Percentiles rank a stretch among this genome's conserved stretches.
Evolutionary conservation across 2,797 vertebrate species (phyloP).

Genomic region (Ambastaia sidthimunki): DNA sequence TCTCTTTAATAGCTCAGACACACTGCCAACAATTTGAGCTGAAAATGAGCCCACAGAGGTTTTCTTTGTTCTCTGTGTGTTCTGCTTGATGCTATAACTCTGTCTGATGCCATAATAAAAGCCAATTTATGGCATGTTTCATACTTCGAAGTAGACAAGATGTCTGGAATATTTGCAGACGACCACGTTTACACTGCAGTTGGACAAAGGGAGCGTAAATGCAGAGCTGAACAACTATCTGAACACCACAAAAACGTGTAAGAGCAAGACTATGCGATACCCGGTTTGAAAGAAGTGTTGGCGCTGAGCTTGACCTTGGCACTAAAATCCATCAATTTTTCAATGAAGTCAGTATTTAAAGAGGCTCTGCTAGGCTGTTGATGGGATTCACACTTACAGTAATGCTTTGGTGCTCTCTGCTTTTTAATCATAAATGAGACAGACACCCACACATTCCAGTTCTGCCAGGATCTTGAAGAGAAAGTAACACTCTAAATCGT

Average conservation of each 20-base stretch:
- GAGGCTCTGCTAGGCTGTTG: conserved; percentile 65
- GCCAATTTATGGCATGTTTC: conserved; percentile 22
- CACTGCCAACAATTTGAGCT: conserved; percentile 20
- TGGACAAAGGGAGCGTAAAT: conserved; percentile 7
- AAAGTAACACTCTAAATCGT: conserved; percentile 74
- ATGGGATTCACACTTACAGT: conserved; percentile 68
- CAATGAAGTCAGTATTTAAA: conserved; percentile 72
- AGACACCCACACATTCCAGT: conserved; percentile 68
- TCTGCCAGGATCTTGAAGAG: conserved; percentile 62
- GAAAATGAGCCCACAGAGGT: conserved; percentile 24
- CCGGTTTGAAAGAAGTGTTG: conserved; percentile 55
- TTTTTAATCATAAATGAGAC: conserved; percentile 81
- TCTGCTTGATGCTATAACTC: neutral
- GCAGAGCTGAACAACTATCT: neutral
- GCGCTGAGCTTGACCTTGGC: conserved; percentile 67
- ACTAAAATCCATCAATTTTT: conserved; percentile 70
- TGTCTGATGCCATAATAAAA: conserved; percentile 9
- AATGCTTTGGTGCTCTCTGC: conserved; percentile 61
- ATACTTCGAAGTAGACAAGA: conserved; percentile 3
- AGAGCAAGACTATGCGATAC: neutral
- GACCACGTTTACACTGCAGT: neutral
- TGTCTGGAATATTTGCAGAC: conserved; percentile 32
- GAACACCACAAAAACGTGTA: neutral
- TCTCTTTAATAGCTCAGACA: conserved; percentile 2
- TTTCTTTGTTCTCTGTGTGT: conserved; percentile 25